Percentiles rank a stretch among this genome's conserved stretches.
phyloP scores from a whole-genome alignment of 1,140 invertebrate genomes.

The Camponotus floridanus region DNA sequence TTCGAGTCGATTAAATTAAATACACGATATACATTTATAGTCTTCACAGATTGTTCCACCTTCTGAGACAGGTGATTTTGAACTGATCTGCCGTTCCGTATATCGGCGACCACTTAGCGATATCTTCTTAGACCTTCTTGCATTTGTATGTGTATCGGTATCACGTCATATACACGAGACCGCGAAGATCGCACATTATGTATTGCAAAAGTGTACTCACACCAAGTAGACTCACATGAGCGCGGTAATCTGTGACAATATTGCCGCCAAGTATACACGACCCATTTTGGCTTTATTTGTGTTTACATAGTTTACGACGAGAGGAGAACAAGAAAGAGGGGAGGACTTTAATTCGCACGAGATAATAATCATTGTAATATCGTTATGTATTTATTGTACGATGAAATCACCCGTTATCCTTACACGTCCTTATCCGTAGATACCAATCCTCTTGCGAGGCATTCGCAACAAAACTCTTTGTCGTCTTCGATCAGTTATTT shows the following conservation, averaged over 20 bases:
- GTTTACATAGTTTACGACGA: constrained; percentile 39
- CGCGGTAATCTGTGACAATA: background rate
- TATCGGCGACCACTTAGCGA: constrained; percentile 82
- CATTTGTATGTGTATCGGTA: constrained; percentile 71
- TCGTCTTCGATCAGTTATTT: no score
- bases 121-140: constrained; percentile 78
- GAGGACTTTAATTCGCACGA: constrained; percentile 18
- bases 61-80: constrained; percentile 76
- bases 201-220: constrained; percentile 15
- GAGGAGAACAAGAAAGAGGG: no score
- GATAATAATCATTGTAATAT: background rate
- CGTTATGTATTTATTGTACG: background rate
- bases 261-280: background rate
- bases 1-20: background rate
- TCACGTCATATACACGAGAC: constrained; percentile 19
- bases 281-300: constrained; percentile 21
- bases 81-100: constrained; percentile 78
- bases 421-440: background rate
- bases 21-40: constrained; percentile 6
- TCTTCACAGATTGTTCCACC: constrained; percentile 61
- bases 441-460: background rate
- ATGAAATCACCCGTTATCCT: background rate
- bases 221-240: constrained; percentile 8
- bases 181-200: constrained; percentile 14
- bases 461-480: background rate